Conservation (phyloP, 37 sponge, comb jelly and placozoan genomes). For the Oopsacas minuta region DNA sequence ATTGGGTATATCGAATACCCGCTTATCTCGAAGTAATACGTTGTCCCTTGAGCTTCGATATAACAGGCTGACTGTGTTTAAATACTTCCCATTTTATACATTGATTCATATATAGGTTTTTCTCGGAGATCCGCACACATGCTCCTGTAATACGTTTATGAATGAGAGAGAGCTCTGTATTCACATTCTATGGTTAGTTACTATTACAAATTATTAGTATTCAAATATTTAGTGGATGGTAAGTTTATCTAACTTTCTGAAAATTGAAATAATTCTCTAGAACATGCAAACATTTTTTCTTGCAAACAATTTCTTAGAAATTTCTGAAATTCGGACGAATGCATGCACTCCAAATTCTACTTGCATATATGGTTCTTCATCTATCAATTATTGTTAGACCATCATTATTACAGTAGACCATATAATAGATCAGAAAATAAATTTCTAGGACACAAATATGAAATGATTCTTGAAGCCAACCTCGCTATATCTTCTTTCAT, state of each 20-base stretch:
- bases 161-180: slow-evolving; percentile 75
- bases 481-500: neutral
- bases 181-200: slow-evolving; percentile 76
- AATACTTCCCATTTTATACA: neutral
- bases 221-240: too few relatives aligned
- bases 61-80: too few relatives aligned
- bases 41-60: too few relatives aligned
- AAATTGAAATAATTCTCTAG: too few relatives aligned
- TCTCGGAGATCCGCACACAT: slow-evolving; percentile 69
- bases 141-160: slow-evolving; percentile 56
- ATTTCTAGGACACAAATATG: neutral
- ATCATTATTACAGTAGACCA: neutral
- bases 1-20: neutral
- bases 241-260: too few relatives aligned
- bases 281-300: too few relatives aligned
- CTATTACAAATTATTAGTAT: neutral
- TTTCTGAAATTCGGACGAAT: neutral
- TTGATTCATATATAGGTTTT: slow-evolving; percentile 33
- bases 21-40: too few relatives aligned
- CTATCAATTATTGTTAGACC: neutral
- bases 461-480: neutral
- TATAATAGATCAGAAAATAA: neutral
- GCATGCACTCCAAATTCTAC: neutral
- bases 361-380: neutral
- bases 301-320: slow-evolving; percentile 21